These are phyloP conservation scores for Epinephelus moara DNA, from an alignment of 2,113 vertebrate species.

Conservation along the genomic window DNA sequence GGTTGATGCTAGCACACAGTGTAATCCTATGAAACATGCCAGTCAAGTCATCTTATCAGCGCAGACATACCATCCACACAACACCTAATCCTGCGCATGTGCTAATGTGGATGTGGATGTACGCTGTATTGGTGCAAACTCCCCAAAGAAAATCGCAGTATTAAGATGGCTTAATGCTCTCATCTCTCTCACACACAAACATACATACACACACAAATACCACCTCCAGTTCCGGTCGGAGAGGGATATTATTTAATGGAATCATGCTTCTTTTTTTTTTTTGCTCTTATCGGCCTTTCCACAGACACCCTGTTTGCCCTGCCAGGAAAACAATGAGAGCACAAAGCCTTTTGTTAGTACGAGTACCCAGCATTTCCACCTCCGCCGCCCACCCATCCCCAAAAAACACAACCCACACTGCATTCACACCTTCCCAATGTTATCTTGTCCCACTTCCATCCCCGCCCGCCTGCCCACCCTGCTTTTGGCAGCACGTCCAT, in stretches of 20 bases:
- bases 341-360: constrained; percentile 73
- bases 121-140: constrained; percentile 37
- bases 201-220: not conserved
- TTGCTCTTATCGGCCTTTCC: constrained; percentile 70
- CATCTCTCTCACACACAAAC: not conserved
- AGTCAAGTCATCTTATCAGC: constrained; percentile 66
- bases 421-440: constrained; percentile 58
- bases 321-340: constrained; percentile 69
- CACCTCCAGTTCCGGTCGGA: constrained; percentile 55
- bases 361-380: constrained; percentile 51
- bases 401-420: constrained; percentile 38
- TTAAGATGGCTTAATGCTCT: constrained; percentile 66
- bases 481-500: constrained; percentile 35
- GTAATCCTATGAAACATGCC: constrained; percentile 65
- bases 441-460: constrained; percentile 51
- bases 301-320: constrained; percentile 66
- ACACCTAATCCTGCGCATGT: constrained; percentile 69
- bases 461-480: constrained; percentile 18
- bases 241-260: constrained; percentile 70
- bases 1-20: constrained; percentile 28
- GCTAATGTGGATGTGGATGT: constrained; percentile 66
- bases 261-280: constrained; percentile 35
- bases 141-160: constrained; percentile 55
- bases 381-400: constrained; percentile 39
- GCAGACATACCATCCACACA: constrained; percentile 57